These are phyloP conservation scores for Emydura subglobosa DNA, from an alignment of 2,113 vertebrate genomes.

Conservation along the genomic window DNA sequence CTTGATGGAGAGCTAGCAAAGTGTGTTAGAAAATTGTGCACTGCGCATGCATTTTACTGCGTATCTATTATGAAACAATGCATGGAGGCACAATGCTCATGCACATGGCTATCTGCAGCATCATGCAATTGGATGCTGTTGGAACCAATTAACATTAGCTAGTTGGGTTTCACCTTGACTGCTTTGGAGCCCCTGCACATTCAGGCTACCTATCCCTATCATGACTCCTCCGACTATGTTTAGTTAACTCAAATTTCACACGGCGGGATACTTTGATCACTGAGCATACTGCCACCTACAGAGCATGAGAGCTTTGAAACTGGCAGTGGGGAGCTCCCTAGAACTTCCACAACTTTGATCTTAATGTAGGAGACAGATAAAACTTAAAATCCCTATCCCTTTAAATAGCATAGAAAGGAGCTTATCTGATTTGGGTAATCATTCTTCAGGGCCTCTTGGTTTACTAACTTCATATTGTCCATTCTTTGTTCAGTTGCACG, in stretches of 20 bases:
- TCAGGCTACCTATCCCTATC: neutral
- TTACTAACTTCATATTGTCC: neutral
- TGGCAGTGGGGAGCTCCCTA: slow-evolving; percentile 14
- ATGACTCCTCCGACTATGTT: neutral
- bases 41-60: neutral
- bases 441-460: neutral
- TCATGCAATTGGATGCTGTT: neutral
- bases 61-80: slow-evolving; percentile 7
- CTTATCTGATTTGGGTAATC: neutral
- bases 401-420: neutral
- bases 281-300: slow-evolving; percentile 3
- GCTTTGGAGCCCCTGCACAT: neutral
- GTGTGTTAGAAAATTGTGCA: slow-evolving; percentile 47
- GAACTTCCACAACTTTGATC: slow-evolving; percentile 40
- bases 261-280: slow-evolving; percentile 14
- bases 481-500: neutral
- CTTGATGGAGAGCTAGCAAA: slow-evolving; percentile 58
- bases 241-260: neutral
- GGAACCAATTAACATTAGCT: neutral
- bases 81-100: neutral
- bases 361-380: slow-evolving; percentile 10
- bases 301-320: neutral
- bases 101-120: fast-evolving
- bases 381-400: neutral
- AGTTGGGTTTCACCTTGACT: neutral